Percentiles rank a stretch among this genome's conserved stretches.
Evolutionary conservation across 2,888 invertebrate genomes (phyloP).

Genomic region (Caenorhabditis plicata): DNA sequence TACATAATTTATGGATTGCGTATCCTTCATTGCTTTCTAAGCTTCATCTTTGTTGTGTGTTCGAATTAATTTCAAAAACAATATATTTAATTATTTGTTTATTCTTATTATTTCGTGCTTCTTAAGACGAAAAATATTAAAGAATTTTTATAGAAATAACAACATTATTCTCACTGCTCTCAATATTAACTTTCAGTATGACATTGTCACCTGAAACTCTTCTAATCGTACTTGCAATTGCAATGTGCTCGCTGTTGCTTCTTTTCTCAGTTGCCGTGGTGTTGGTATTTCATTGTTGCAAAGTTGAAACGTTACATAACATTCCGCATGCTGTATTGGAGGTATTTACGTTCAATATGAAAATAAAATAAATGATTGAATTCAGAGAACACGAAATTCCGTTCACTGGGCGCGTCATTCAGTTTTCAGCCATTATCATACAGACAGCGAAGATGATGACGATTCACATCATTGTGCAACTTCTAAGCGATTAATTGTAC

Average conservation of each 20-base stretch:
- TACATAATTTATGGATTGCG: too few relatives aligned
- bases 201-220: constrained; percentile 39
- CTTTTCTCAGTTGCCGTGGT: constrained; percentile 42
- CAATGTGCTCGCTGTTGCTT: constrained; percentile 40
- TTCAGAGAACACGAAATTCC: constrained; percentile 43
- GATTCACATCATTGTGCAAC: constrained; percentile 6
- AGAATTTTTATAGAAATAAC: too few relatives aligned
- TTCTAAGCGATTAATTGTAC: constrained; percentile 14
- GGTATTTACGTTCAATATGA: constrained; percentile 6
- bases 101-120: too few relatives aligned
- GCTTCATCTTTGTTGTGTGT: too few relatives aligned
- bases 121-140: too few relatives aligned
- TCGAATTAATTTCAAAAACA: too few relatives aligned
- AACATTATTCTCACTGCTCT: too few relatives aligned
- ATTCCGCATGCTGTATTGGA: constrained; percentile 36
- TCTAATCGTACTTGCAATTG: constrained; percentile 40
- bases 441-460: constrained; percentile 26
- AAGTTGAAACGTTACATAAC: constrained; percentile 31
- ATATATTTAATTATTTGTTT: too few relatives aligned
- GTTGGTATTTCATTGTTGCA: constrained; percentile 42
- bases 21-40: too few relatives aligned
- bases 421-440: constrained; percentile 29
- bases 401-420: constrained; percentile 45
- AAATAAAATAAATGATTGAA: background rate
- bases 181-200: constrained; percentile 21